Evolutionary conservation across 2,113 vertebrate genomes (phyloP).

Genomic region (Rhadina sibilatrix): DNA sequence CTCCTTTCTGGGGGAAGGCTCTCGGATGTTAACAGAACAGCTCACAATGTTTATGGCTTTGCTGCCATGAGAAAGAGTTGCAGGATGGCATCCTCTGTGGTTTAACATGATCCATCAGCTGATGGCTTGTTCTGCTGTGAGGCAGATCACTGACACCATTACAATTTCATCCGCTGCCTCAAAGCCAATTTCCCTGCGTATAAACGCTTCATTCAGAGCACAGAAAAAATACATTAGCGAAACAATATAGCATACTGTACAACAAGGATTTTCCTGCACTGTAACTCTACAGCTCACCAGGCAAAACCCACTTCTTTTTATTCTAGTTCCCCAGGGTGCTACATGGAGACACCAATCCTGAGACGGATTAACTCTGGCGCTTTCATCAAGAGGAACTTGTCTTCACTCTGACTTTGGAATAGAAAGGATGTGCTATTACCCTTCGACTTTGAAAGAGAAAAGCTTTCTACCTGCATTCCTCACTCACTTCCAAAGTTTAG

Average conservation of each 20-base stretch:
- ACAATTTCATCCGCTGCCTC: not conserved
- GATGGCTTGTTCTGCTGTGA: slow-evolving; percentile 22
- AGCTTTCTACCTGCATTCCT: slow-evolving; percentile 41
- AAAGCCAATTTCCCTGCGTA: slow-evolving; percentile 57
- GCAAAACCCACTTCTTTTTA: slow-evolving; percentile 46
- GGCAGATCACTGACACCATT: slow-evolving; percentile 45
- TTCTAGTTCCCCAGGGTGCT: slow-evolving; percentile 57
- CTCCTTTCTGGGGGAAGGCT: not conserved
- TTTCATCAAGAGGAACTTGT: slow-evolving; percentile 59
- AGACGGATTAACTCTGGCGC: slow-evolving; percentile 52
- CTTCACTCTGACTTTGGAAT: slow-evolving; percentile 44
- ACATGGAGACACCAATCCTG: slow-evolving; percentile 51
- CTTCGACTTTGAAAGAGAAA: slow-evolving; percentile 3
- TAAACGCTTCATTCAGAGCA: slow-evolving; percentile 46
- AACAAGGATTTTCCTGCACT: slow-evolving; percentile 62
- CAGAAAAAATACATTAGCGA: slow-evolving; percentile 51
- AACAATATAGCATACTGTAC: slow-evolving; percentile 59
- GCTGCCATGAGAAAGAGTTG: not conserved
- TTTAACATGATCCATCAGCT: slow-evolving; percentile 65
- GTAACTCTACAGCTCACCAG: slow-evolving; percentile 53
- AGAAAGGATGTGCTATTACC: slow-evolving; percentile 37
- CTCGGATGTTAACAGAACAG: not conserved
- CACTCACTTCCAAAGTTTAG: not conserved
- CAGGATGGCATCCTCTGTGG: not conserved
- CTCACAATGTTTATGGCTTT: not conserved